Evolutionary conservation across 2,888 invertebrate genomes (phyloP).

Genomic region (Tetanocera ferruginea): DNA sequence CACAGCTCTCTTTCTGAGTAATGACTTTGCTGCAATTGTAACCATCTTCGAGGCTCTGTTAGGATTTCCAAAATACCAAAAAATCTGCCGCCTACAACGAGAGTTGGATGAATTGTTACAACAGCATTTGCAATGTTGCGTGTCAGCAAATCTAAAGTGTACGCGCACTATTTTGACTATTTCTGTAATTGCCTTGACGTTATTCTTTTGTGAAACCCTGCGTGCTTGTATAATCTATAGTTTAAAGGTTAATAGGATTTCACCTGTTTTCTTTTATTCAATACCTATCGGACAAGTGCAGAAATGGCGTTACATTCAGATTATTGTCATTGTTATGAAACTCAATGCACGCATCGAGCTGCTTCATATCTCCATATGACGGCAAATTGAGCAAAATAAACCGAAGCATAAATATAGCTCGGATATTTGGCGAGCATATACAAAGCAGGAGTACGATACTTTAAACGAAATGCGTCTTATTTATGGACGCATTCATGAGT

Average conservation of each 20-base stretch:
- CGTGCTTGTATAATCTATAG: not conserved
- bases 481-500: constrained; percentile 47
- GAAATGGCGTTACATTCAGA: constrained; percentile 53
- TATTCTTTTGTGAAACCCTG: constrained; percentile 16
- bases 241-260: not conserved
- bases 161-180: not conserved
- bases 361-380: not conserved
- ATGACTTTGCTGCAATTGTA: constrained; percentile 24
- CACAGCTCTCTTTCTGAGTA: constrained; percentile 44
- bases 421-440: constrained; percentile 56
- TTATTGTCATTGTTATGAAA: constrained; percentile 48
- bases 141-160: not conserved
- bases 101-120: constrained; percentile 31
- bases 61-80: not conserved
- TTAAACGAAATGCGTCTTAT: constrained; percentile 47
- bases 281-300: constrained; percentile 9
- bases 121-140: constrained; percentile 12
- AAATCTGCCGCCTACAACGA: constrained; percentile 11
- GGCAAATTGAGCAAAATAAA: constrained; percentile 23
- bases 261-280: constrained; percentile 26
- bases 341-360: constrained; percentile 40
- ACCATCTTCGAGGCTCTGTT: constrained; percentile 20
- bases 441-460: constrained; percentile 49
- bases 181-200: not conserved
- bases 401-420: constrained; percentile 15